Percentiles rank a stretch among this genome's conserved stretches.
Evolutionary conservation across 2,113 vertebrate genomes (phyloP).

Genomic region (Rhinolophus ferrumequinum): DNA sequence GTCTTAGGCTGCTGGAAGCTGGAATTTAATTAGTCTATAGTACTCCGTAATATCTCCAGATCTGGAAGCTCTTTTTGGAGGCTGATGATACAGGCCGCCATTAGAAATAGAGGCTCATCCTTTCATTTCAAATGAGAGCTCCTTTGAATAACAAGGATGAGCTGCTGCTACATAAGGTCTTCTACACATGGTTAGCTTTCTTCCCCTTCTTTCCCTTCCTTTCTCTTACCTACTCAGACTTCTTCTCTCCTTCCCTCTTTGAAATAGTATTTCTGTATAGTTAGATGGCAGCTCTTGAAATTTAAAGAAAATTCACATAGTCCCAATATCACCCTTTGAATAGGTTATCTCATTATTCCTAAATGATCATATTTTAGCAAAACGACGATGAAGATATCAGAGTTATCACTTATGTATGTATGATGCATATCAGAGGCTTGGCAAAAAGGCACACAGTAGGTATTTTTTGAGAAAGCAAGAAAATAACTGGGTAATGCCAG

Average conservation of each 20-base stretch:
- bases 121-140: slow-evolving; percentile 16
- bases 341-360: slow-evolving; percentile 39
- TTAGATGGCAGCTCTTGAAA: slow-evolving; percentile 21
- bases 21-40: background rate
- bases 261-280: background rate
- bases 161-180: background rate
- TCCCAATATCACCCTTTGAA: background rate
- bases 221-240: background rate
- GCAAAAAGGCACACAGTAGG: background rate
- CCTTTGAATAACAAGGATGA: background rate
- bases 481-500: background rate
- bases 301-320: slow-evolving; percentile 42
- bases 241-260: background rate
- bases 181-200: background rate
- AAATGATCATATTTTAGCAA: slow-evolving; percentile 51
- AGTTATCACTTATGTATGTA: background rate
- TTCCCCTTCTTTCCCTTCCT: background rate
- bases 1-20: background rate
- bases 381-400: slow-evolving; percentile 36
- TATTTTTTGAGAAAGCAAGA: background rate
- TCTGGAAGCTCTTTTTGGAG: background rate
- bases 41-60: background rate
- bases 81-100: background rate
- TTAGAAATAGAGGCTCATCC: background rate
- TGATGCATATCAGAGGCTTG: background rate